These are phyloP conservation scores for Catajapyx aquilonaris DNA, from an alignment of 1,140 invertebrate genomes.

Conservation along the genomic window DNA sequence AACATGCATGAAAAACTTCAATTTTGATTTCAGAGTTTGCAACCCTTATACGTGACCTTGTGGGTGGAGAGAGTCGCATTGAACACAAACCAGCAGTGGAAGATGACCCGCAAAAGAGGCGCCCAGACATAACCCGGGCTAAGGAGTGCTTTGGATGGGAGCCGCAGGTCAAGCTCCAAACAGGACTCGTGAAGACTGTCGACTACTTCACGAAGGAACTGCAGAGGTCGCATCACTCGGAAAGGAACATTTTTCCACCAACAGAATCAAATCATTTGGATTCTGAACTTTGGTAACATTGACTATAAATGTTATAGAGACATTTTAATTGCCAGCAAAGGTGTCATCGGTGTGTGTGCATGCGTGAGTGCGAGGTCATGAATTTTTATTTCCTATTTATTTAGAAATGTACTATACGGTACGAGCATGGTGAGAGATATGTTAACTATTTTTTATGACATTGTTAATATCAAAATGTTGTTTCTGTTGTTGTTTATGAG, in stretches of 20 bases:
- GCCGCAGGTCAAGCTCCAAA: conserved; percentile 66
- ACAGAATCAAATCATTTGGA: too few species aligned
- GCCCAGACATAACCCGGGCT: conserved; percentile 81
- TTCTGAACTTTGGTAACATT: too few species aligned
- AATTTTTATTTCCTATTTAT: too few species aligned
- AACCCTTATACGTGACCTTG: conserved; percentile 64
- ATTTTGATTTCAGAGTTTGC: conserved; percentile 61
- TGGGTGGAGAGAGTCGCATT: conserved; percentile 68
- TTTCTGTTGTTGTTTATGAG: too few species aligned
- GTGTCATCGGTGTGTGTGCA: too few species aligned
- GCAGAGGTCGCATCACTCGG: conserved; percentile 27
- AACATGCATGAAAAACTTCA: neutral
- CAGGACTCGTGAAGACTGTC: conserved; percentile 71
- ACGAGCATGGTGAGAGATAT: too few species aligned
- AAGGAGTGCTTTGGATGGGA: conserved; percentile 73
- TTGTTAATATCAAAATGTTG: too few species aligned
- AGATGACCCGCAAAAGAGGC: conserved; percentile 86
- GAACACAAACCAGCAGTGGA: conserved; percentile 60
- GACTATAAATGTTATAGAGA: too few species aligned
- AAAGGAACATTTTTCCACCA: conserved; percentile 15
- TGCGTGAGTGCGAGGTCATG: too few species aligned
- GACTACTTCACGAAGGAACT: conserved; percentile 78
- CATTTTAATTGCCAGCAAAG: too few species aligned
- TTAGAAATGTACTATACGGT: too few species aligned
- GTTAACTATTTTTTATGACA: too few species aligned